phyloP scores from a whole-genome alignment of 2,888 invertebrate species.

The Allygus modestus region DNA sequence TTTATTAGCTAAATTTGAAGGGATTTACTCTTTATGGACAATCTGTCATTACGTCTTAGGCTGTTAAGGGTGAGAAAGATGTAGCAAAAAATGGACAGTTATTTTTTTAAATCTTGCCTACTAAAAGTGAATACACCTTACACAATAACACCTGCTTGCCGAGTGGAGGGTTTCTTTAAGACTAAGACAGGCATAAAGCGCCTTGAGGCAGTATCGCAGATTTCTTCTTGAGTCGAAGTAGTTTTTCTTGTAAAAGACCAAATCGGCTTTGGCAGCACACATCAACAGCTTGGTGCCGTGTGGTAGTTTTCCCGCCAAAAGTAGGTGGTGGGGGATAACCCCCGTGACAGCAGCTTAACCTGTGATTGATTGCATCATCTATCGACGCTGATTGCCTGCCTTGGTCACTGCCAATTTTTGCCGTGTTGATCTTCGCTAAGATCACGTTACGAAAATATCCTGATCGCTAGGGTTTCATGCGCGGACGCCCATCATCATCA shows the following conservation, averaged over 20 bases:
- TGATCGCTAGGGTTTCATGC: too few relatives aligned
- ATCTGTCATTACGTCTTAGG: too few relatives aligned
- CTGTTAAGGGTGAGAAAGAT: too few relatives aligned
- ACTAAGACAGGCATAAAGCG: not conserved
- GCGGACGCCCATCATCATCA: too few relatives aligned
- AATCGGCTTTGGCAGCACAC: conserved; percentile 27
- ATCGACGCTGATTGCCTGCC: conserved; percentile 11
- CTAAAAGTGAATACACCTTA: too few relatives aligned
- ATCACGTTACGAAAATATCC: not conserved
- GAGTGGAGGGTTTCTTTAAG: too few relatives aligned
- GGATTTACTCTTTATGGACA: too few relatives aligned
- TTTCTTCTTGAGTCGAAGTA: conserved; percentile 12
- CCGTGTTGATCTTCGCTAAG: conserved; percentile 24
- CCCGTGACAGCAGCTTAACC: conserved; percentile 12
- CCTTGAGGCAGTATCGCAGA: not conserved
- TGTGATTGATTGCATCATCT: conserved; percentile 21
- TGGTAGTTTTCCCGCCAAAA: conserved; percentile 48
- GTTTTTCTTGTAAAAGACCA: conserved; percentile 40
- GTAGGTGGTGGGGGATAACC: not conserved
- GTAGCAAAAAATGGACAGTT: too few relatives aligned
- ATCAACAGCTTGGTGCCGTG: conserved; percentile 12
- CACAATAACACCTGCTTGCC: too few relatives aligned
- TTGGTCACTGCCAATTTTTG: not conserved
- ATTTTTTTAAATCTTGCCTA: too few relatives aligned
- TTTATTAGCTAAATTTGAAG: too few relatives aligned